Evolutionary conservation across 2,888 invertebrate species (phyloP).

Genomic region (Graphium colonna): DNA sequence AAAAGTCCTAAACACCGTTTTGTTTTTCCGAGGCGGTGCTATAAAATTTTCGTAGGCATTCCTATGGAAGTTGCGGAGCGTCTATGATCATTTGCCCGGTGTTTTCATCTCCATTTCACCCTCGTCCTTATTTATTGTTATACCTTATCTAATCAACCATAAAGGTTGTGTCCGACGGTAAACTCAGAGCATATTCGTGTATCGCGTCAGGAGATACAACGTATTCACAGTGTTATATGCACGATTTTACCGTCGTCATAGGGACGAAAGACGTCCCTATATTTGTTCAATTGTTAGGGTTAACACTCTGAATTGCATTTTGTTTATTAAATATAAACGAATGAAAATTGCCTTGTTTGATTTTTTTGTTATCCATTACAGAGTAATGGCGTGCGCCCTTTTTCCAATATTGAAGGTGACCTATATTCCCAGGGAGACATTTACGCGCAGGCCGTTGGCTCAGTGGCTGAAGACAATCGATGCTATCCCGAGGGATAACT

Average conservation of each 20-base stretch:
- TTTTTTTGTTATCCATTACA: constrained; percentile 42
- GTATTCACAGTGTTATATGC: constrained; percentile 42
- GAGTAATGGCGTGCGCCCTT: neutral
- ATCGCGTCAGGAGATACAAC: constrained; percentile 32
- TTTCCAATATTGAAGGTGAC: constrained; percentile 41
- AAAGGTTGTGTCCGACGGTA: constrained; percentile 55
- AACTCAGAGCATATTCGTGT: constrained; percentile 42
- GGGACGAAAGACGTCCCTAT: constrained; percentile 62
- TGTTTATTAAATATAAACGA: constrained; percentile 81
- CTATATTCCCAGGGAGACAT: constrained; percentile 46
- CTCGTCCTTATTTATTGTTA: constrained; percentile 54
- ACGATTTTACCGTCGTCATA: constrained; percentile 54
- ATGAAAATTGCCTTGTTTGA: constrained; percentile 56
- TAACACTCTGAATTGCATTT: constrained; percentile 80
- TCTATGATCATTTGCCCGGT: constrained; percentile 53
- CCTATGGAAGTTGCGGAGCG: constrained; percentile 75
- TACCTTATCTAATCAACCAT: constrained; percentile 52
- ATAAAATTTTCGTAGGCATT: constrained; percentile 55
- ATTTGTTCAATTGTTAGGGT: constrained; percentile 79
- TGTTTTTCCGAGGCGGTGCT: constrained; percentile 53
- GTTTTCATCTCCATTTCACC: constrained; percentile 47
- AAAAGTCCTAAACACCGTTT: constrained; percentile 57
- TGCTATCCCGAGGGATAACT: constrained; percentile 71
- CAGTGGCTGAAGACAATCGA: constrained; percentile 64
- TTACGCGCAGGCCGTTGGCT: constrained; percentile 38